Base-by-base conservation (phyloP, 2,888 invertebrate genomes). In the Yponomeuta evonymella region DNA sequence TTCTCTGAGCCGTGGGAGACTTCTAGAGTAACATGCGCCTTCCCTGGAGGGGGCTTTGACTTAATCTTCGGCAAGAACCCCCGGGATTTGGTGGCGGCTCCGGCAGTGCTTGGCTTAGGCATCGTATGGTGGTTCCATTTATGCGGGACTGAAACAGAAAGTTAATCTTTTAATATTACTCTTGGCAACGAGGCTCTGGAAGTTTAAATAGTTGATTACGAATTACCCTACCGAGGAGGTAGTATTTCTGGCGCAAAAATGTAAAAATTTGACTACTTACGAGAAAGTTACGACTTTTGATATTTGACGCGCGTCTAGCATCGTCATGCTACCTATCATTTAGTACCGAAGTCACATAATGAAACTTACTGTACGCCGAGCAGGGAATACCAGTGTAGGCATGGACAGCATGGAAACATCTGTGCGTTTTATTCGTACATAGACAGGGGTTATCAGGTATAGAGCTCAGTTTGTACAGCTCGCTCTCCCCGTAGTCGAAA, bases 331-430 rank as follows among this genome's bases (percentile, higher is more conserved):
- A 43, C 9, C 33, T 5, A 4, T 5, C 3, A 33, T 33, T 33
- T 33, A 33, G 12, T 58, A 58, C 15, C 15, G 6, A 1, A 15
- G 51, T 58, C 51, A 15, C 15, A 15, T 2, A 67, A 48, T 2
- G 23, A 51, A 51, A 95, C 96, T 95, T 93, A 97, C 97, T 94
- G 85, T 97, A 97, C 64, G 97, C 96, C 63, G 96, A 96, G 84
- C 97, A 97, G 2, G 98, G 98, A 71, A 97, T 93, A 11, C 96
- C 96, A 3, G 97, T 97, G 82, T 98, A 98, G 43, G 98, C 97
- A 84, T 98, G 97, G 11, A 97, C 95, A 2, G 97, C 97, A 83
- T 98, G 98, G 82, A 96, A 95, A 88, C 98, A 98, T 75, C 97
- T 94, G 83, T 98, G 97, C 2, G 98, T 98, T 80, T 96, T 96